Conservation (phyloP, 1,140 invertebrate genomes). For the Drepana arcuata region DNA sequence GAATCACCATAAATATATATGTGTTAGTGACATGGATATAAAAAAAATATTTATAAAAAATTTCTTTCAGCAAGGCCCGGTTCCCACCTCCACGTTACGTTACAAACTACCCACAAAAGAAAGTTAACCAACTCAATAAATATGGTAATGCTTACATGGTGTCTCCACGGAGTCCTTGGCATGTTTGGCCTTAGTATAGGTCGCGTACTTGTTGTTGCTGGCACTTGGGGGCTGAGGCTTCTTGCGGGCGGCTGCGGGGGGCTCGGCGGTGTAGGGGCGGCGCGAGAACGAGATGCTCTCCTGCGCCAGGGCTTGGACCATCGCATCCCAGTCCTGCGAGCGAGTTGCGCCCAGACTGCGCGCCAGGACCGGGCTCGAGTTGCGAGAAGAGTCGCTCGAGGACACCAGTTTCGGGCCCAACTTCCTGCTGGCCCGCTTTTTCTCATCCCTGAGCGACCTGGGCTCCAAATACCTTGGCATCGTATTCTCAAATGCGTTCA, state of each 20-base stretch:
- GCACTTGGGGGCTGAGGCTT: constrained; percentile 50
- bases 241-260: constrained; percentile 53
- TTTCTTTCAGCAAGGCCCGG: no score
- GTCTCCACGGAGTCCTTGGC: constrained; percentile 26
- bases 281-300: constrained; percentile 33
- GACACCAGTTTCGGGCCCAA: constrained; percentile 29
- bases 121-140: no score
- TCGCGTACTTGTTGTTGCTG: constrained; percentile 51
- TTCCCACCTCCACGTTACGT: no score
- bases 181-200: constrained; percentile 48
- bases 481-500: constrained; percentile 29
- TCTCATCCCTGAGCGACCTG: constrained; percentile 13
- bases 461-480: constrained; percentile 42
- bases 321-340: constrained; percentile 10
- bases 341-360: neutral
- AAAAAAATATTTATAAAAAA: no score
- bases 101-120: no score
- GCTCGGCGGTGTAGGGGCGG: constrained; percentile 28
- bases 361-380: constrained; percentile 35
- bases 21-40: no score
- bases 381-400: constrained; percentile 49
- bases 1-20: no score
- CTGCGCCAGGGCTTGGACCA: constrained; percentile 33
- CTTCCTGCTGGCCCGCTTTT: constrained; percentile 17
- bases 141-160: no score